Evolutionary conservation across 2,888 invertebrate genomes (phyloP).

Genomic region (Patella depressa): DNA sequence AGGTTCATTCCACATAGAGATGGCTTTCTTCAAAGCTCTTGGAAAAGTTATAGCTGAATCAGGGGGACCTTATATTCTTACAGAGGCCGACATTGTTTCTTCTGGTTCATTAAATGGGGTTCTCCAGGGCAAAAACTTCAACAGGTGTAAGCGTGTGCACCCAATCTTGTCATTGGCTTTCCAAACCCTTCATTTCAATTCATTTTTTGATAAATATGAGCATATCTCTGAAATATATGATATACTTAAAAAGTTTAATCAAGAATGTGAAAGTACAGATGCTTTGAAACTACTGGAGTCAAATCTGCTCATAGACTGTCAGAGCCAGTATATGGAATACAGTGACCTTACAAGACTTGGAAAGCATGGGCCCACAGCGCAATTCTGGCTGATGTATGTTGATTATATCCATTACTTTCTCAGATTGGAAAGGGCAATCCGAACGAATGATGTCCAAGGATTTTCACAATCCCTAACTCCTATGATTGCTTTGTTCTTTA

Average conservation of each 20-base stretch:
- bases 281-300: constrained; percentile 7
- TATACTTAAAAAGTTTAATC: background rate
- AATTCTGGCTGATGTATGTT: constrained; percentile 39
- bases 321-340: constrained; percentile 19
- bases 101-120: constrained; percentile 38
- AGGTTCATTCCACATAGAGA: constrained; percentile 41
- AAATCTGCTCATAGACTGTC: constrained; percentile 3
- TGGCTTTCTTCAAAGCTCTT: constrained; percentile 40
- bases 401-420: constrained; percentile 28
- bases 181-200: constrained; percentile 32
- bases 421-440: background rate
- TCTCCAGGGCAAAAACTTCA: constrained; percentile 29
- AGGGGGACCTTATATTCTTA: constrained; percentile 37
- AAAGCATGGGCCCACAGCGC: constrained; percentile 33
- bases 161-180: constrained; percentile 35
- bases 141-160: constrained; percentile 41
- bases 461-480: constrained; percentile 30
- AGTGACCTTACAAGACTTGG: constrained; percentile 28
- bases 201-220: constrained; percentile 17
- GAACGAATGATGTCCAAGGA: constrained; percentile 37
- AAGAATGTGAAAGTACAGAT: constrained; percentile 3
- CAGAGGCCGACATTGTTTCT: constrained; percentile 38
- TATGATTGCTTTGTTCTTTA: constrained; percentile 35
- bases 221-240: background rate
- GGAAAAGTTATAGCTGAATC: constrained; percentile 41